Conservation (phyloP, 2,797 vertebrate genomes). For the Silurus aristotelis region DNA sequence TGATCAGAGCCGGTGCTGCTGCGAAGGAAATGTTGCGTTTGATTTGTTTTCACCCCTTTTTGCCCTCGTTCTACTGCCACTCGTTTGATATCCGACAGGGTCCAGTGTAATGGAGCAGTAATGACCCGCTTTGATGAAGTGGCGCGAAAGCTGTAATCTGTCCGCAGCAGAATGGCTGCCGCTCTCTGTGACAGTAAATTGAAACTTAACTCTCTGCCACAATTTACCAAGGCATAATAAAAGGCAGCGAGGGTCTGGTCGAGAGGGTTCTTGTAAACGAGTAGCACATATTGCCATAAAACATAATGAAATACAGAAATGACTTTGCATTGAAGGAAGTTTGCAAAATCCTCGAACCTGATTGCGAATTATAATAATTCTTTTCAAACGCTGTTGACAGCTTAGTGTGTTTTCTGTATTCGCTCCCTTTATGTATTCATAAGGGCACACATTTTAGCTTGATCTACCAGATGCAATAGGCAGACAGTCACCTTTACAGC, state of each 20-base stretch:
- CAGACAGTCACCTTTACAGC: constrained; percentile 73
- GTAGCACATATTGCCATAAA: constrained; percentile 60
- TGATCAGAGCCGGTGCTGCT: constrained; percentile 13
- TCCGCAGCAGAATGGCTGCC: constrained; percentile 52
- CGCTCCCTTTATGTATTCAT: constrained; percentile 30
- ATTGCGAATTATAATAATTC: neutral
- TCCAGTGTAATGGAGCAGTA: constrained; percentile 44
- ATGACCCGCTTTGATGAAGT: constrained; percentile 51
- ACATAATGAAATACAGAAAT: constrained; percentile 65
- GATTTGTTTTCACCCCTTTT: constrained; percentile 60
- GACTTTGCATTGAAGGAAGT: constrained; percentile 61
- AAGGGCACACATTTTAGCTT: constrained; percentile 31
- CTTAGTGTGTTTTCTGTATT: constrained; percentile 31
- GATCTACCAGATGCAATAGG: constrained; percentile 60
- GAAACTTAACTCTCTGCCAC: constrained; percentile 67
- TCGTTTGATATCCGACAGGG: constrained; percentile 53
- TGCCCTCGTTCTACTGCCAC: constrained; percentile 41
- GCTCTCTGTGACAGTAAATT: constrained; percentile 66
- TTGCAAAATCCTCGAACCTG: neutral
- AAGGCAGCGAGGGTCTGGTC: constrained; percentile 44
- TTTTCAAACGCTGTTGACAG: neutral
- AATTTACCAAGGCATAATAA: constrained; percentile 67
- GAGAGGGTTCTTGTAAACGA: constrained; percentile 61
- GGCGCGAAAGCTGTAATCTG: constrained; percentile 40
- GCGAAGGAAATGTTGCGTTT: constrained; percentile 47